Base-by-base conservation (phyloP, 2,113 vertebrate species). In the Tetrax tetrax region DNA sequence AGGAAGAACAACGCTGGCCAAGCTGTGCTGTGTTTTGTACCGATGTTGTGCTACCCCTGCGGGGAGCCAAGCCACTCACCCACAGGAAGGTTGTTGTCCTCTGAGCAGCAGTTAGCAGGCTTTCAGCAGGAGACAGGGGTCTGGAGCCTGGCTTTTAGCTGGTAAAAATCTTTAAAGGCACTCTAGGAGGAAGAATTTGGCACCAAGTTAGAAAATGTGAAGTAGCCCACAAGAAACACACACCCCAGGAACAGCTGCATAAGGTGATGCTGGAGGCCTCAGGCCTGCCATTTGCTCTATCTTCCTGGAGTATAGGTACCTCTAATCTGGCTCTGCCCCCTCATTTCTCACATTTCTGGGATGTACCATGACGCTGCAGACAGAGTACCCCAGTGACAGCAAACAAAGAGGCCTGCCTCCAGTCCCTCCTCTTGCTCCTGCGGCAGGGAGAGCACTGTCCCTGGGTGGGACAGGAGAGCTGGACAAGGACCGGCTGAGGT, bases 1-100 rank as follows among this genome's bases (percentile, higher is more conserved):
- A 86, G 85, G 53, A 75, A 54, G 64, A 89, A 79, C 38, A 50
- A 66, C 66, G 78, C 38, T 22, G 29, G 20, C 6, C 37, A 41
- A 83, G 64, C 47, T 31, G 14, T 82, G 50, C 51, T 57, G 23
- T 66, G 41, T 82, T 87, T 84, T 48, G 53, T 56, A 81, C 10
- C 0, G 4, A 10, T 20, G 33, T 27, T 4, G 2, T 37, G 28
- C 31, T 80, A 89, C 35, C 51, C 14, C 24, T 33, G 3, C 0
- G 1, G 54, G 60, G 24, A 90, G 33, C 29, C 29, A 59, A 87
- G 47, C 12, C 38, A 47, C 50, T 66, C 0, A 2, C 31, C 24
- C 64, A 4, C 1, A 6, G 72, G 56, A 75, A 81, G 48, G 14
- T 2, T 33, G 37, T 24, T 83, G 59, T 48, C 41, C 9, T 83